phyloP scores from a whole-genome alignment of 2,113 vertebrate genomes.

The Odontesthes bonariensis region DNA sequence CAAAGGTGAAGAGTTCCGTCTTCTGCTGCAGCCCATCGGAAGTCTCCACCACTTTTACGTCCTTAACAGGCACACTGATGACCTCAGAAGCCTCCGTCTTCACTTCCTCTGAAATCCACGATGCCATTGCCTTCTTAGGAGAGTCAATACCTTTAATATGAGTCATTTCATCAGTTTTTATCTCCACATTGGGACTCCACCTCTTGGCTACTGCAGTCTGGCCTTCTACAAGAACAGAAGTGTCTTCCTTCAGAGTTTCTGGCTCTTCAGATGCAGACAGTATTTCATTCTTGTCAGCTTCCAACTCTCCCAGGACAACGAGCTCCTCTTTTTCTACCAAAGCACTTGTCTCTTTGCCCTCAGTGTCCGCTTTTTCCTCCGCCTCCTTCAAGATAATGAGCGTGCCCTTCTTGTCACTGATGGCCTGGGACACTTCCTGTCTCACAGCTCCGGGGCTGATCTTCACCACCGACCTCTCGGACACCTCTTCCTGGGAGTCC shows the following conservation, averaged over 20 bases:
- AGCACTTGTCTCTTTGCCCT: conserved; percentile 35
- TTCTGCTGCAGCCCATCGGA: conserved; percentile 12
- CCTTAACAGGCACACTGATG: conserved; percentile 12
- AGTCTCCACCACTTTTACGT: conserved; percentile 21
- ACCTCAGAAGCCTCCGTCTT: conserved; percentile 31
- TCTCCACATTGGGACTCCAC: conserved; percentile 47
- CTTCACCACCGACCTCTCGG: conserved; percentile 82
- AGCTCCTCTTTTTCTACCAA: conserved; percentile 20
- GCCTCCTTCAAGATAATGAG: conserved; percentile 79
- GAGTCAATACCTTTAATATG: conserved; percentile 60
- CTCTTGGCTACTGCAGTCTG: conserved; percentile 15
- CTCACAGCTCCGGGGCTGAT: conserved; percentile 73
- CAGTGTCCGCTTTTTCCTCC: conserved; percentile 48
- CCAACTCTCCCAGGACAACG: conserved; percentile 1
- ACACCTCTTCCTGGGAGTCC: conserved; percentile 88
- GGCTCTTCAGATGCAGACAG: conserved; percentile 17
- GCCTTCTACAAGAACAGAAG: background rate
- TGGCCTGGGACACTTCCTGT: conserved; percentile 87
- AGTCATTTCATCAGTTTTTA: conserved; percentile 37
- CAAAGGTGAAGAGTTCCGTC: conserved; percentile 45
- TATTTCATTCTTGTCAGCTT: conserved; percentile 1
- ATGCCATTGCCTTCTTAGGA: conserved; percentile 76
- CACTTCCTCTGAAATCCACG: conserved; percentile 71
- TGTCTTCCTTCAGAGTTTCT: conserved; percentile 35
- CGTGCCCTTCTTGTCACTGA: conserved; percentile 76